A percentile compares a stretch with the other conserved stretches of the same genome.
Conservation (phyloP, 2,797 vertebrate genomes). For the Heliangelus exortis region DNA sequence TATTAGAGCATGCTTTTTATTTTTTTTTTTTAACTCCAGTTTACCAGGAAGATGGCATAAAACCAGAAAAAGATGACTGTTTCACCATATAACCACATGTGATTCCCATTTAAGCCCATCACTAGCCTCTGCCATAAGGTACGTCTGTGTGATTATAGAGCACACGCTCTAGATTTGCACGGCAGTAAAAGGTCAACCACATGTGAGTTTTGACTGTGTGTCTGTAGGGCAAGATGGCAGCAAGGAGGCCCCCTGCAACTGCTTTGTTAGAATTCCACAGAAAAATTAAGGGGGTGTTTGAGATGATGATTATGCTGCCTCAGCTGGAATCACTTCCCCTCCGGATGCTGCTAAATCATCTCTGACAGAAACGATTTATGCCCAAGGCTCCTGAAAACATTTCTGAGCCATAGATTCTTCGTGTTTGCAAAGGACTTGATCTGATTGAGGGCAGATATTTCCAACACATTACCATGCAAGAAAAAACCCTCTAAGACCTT, state of each 20-base stretch:
- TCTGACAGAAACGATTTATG: neutral
- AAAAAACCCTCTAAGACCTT: slow-evolving; percentile 5
- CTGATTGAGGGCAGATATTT: neutral
- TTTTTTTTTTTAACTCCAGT: neutral
- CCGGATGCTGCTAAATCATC: slow-evolving; percentile 19
- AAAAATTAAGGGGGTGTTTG: neutral
- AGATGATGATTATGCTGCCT: neutral
- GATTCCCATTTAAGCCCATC: neutral
- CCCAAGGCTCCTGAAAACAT: slow-evolving; percentile 27
- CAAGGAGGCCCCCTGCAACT: accelerated
- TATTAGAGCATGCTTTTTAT: neutral
- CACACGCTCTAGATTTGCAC: accelerated
- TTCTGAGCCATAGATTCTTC: neutral
- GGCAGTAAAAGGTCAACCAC: neutral
- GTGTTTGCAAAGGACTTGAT: neutral
- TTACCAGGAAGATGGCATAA: neutral
- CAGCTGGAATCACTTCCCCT: neutral
- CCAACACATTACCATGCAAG: neutral
- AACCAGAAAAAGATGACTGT: neutral
- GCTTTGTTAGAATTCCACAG: neutral
- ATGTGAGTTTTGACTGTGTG: neutral
- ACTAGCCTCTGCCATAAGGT: neutral
- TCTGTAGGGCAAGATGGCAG: neutral
- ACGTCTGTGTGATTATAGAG: neutral
- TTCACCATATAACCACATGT: neutral